These are phyloP conservation scores for Hippopotamus amphibius DNA, from an alignment of 2,113 vertebrate genomes.

Conservation along the genomic window DNA sequence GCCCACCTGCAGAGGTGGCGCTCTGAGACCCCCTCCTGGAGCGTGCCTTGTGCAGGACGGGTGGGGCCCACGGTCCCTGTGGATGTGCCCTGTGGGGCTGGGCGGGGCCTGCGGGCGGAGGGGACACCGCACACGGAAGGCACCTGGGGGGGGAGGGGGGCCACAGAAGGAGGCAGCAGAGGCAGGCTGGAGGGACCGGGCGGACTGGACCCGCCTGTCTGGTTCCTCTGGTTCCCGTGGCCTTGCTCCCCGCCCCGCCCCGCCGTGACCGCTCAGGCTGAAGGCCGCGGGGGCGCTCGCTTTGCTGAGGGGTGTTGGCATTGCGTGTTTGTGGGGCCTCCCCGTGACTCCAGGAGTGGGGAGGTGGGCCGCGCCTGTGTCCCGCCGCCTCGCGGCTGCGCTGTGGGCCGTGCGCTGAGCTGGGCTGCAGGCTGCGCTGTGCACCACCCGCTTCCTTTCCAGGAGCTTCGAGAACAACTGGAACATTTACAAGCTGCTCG, in stretches of 20 bases:
- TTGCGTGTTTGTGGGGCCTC: accelerated
- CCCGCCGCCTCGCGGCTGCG: neutral
- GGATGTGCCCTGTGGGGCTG: neutral
- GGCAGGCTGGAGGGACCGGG: neutral
- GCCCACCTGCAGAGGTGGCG: neutral
- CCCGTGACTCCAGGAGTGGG: accelerated
- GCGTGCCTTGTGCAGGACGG: neutral
- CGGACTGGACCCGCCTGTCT: neutral
- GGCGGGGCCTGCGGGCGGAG: neutral
- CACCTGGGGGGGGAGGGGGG: neutral
- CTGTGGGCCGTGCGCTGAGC: accelerated
- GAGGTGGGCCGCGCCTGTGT: accelerated
- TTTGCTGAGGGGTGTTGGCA: neutral
- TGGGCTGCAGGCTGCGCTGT: neutral
- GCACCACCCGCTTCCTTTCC: constrained; percentile 4
- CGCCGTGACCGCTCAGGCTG: accelerated
- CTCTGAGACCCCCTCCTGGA: neutral
- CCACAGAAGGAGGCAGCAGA: accelerated
- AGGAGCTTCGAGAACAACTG: constrained; percentile 99
- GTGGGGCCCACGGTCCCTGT: accelerated
- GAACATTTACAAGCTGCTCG: constrained; percentile 95
- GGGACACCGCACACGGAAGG: no score
- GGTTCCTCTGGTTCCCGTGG: neutral
- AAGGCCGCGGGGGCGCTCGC: accelerated
- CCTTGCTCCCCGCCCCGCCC: accelerated